phyloP scores from a whole-genome alignment of 2,113 vertebrate species.

The Turdus rufiventris region DNA sequence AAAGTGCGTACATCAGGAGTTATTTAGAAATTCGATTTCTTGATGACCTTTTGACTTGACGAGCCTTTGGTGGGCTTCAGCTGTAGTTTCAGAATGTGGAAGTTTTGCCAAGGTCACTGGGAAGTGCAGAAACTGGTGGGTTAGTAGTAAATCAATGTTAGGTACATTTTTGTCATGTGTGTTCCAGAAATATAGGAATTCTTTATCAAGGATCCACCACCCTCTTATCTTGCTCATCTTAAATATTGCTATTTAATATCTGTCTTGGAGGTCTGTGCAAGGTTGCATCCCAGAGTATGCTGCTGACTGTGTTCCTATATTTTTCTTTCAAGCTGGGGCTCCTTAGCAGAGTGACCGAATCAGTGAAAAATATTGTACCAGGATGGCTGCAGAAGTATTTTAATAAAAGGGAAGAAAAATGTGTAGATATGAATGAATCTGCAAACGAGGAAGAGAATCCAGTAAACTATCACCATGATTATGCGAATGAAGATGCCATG shows the following conservation, averaged over 20 bases:
- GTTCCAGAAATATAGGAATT: background rate
- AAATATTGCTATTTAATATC: background rate
- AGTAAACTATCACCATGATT: conserved; percentile 62
- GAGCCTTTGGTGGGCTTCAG: background rate
- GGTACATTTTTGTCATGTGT: background rate
- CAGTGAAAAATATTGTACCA: conserved; percentile 95
- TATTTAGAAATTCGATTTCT: background rate
- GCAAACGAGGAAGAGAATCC: conserved; percentile 68
- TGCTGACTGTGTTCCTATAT: background rate
- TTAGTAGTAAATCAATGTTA: background rate
- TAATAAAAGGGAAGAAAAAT: conserved; percentile 80
- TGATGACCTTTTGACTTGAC: background rate
- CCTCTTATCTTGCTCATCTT: background rate
- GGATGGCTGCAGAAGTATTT: conserved; percentile 96
- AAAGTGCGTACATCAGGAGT: fast-evolving
- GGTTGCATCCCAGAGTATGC: background rate
- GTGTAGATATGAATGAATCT: conserved; percentile 61
- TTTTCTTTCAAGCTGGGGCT: conserved; percentile 78
- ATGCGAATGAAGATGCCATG: conserved; percentile 71
- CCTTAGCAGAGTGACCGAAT: conserved; percentile 92
- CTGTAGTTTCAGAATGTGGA: background rate
- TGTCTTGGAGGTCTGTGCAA: background rate
- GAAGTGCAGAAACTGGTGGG: background rate
- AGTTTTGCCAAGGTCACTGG: background rate
- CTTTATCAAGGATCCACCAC: background rate